Evolutionary conservation across 2,113 vertebrate species (phyloP).

Genomic region (Trinectes maculatus): DNA sequence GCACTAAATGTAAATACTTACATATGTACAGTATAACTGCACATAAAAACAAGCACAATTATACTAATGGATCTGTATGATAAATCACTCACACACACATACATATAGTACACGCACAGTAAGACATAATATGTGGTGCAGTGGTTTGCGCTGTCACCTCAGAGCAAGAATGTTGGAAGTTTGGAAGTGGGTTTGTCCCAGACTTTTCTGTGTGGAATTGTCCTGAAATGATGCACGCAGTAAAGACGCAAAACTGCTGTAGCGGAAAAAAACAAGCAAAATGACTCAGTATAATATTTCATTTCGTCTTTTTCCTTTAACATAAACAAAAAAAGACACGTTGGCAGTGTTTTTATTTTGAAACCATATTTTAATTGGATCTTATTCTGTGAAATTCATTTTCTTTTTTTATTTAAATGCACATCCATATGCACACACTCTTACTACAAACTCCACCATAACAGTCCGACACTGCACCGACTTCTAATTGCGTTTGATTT

Average conservation of each 20-base stretch:
- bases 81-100: too few relatives aligned
- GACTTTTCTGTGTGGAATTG: background rate
- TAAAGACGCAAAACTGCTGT: too few relatives aligned
- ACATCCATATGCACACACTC: conserved; percentile 4
- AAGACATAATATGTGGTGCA: background rate
- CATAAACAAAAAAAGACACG: background rate
- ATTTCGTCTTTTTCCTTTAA: background rate
- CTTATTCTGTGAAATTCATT: too few relatives aligned
- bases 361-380: too few relatives aligned
- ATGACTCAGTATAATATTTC: background rate
- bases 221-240: background rate
- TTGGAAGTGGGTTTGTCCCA: background rate
- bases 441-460: conserved; percentile 11
- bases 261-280: background rate
- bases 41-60: background rate
- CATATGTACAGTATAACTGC: background rate
- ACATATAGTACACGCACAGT: background rate
- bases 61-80: too few relatives aligned
- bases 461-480: conserved; percentile 29
- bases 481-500: conserved; percentile 64
- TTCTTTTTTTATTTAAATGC: too few relatives aligned
- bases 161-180: background rate
- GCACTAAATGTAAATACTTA: background rate
- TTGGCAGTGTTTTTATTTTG: background rate
- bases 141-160: background rate